phyloP scores from a whole-genome alignment of 2,888 invertebrate species.

The Leptinotarsa peninsularis region DNA sequence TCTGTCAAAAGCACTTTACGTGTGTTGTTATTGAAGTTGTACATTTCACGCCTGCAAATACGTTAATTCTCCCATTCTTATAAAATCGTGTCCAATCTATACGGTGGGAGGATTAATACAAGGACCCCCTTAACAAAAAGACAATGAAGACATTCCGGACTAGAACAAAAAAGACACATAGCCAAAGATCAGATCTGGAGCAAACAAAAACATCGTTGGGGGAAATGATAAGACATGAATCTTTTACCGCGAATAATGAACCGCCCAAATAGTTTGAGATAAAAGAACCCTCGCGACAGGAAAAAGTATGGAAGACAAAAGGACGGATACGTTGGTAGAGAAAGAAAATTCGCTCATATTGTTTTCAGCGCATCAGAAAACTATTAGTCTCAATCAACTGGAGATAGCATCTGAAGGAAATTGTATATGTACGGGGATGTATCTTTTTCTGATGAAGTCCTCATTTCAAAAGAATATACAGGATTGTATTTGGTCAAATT shows the following conservation, averaged over 20 bases:
- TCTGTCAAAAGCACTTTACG: too few species aligned
- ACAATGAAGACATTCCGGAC: neutral
- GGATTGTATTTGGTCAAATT: too few species aligned
- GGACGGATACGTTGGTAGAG: neutral
- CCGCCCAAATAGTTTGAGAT: neutral
- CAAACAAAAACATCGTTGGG: neutral
- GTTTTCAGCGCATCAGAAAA: neutral
- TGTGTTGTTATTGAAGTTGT: too few species aligned
- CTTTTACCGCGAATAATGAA: neutral
- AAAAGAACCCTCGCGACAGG: neutral
- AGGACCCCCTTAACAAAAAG: neutral
- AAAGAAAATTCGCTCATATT: neutral
- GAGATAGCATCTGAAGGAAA: too few species aligned
- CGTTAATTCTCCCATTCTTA: too few species aligned
- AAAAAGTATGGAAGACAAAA: neutral
- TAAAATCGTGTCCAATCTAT: too few species aligned
- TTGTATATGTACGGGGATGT: too few species aligned
- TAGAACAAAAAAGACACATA: neutral
- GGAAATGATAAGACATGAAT: neutral
- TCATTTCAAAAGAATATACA: too few species aligned
- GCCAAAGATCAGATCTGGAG: neutral
- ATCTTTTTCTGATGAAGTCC: too few species aligned
- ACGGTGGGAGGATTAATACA: neutral
- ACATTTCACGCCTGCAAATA: too few species aligned
- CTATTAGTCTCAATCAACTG: neutral